Evolutionary conservation across 2,797 vertebrate species (phyloP), one percentile per base, ranked within the genome.

Genomic region (Denticeps clupeoides): DNA sequence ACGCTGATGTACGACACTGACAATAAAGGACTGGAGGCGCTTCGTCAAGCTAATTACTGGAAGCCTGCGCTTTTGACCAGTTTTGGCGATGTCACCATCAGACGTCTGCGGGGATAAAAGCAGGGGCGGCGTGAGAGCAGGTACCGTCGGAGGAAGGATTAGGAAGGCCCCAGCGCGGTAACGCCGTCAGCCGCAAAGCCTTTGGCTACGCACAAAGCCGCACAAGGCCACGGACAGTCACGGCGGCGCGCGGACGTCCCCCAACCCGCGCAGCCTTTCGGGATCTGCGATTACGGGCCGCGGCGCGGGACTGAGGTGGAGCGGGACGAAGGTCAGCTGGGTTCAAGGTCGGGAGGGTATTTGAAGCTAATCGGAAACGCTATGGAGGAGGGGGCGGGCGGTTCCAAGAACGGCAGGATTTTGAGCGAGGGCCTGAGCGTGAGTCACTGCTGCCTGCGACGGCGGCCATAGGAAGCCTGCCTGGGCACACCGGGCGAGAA

Each of bases 401-500:
- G 60, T 79, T 81, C 61, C 71, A 59, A 67, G 65, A 71, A 76
- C 61, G 68, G 70, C 49, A 48, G 55, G 68, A 69, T 72, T 79
- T 74, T 71, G 54, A 71, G 53, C 47, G 57, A 72, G 65, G 59
- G 53, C 70, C 53, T 56, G 26, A 7, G 57, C 59, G 62, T 81
- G 75, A 81, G 71, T 82, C 73, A 79, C 59, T 69, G 51, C 55
- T 73, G 65, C 69, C 72, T 68, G 58, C 37, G 27, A 54, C 72
- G 63, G 69, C n/a, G n/a, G n/a, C n/a, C n/a, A n/a, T 71, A 77
- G 73, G 75, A 83, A 85, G 75, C 68, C 68, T 65, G 68, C 79
- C 74, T 81, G 77, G 81, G 68, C 41, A 53, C 62, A 57, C 46
- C 67, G 60, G 60, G 57, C 73, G 55, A 5, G n/a, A 63, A 76